Percentiles rank a stretch among this genome's conserved stretches.
These are phyloP conservation scores for Chrosomus eos DNA, from an alignment of 2,797 vertebrate genomes.

Conservation along the genomic window DNA sequence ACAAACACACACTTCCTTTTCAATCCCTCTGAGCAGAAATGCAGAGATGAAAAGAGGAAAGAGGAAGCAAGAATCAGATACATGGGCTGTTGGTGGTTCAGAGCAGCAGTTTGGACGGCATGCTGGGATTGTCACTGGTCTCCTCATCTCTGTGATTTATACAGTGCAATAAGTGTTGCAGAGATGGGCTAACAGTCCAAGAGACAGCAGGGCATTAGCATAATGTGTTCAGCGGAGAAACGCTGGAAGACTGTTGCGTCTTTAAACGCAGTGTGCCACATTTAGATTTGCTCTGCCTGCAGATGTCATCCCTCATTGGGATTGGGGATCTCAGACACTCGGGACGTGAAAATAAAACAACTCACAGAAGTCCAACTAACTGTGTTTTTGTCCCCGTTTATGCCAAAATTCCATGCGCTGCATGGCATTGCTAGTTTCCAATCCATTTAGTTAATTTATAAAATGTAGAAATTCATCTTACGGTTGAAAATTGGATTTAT, in stretches of 20 bases:
- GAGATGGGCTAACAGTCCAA: slow-evolving; percentile 61
- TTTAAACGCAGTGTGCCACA: slow-evolving; percentile 56
- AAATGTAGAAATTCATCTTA: not conserved
- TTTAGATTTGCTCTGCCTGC: slow-evolving; percentile 55
- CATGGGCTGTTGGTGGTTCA: slow-evolving; percentile 40
- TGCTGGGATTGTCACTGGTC: slow-evolving; percentile 49
- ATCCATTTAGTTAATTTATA: not conserved
- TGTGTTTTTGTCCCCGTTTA: slow-evolving; percentile 4
- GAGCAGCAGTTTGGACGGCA: slow-evolving; percentile 46
- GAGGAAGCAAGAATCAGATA: slow-evolving; percentile 24
- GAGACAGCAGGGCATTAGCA: slow-evolving; percentile 62
- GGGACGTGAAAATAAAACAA: slow-evolving; percentile 27
- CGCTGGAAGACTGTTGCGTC: slow-evolving; percentile 50
- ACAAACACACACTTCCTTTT: slow-evolving; percentile 12
- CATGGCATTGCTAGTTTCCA: not conserved
- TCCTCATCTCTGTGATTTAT: slow-evolving; percentile 61
- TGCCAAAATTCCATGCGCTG: not conserved
- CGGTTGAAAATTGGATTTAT: not conserved
- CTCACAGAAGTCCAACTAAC: slow-evolving; percentile 22
- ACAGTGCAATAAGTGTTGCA: slow-evolving; percentile 61
- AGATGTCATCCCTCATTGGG: slow-evolving; percentile 53
- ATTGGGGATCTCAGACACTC: slow-evolving; percentile 42
- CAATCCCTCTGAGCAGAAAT: slow-evolving; percentile 10
- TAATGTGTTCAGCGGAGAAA: slow-evolving; percentile 60
- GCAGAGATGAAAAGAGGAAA: slow-evolving; percentile 41